Percentiles rank a stretch among this genome's conserved stretches.
These are phyloP conservation scores for Takifugu bimaculatus DNA, from an alignment of 2,113 vertebrate genomes.

Conservation along the genomic window DNA sequence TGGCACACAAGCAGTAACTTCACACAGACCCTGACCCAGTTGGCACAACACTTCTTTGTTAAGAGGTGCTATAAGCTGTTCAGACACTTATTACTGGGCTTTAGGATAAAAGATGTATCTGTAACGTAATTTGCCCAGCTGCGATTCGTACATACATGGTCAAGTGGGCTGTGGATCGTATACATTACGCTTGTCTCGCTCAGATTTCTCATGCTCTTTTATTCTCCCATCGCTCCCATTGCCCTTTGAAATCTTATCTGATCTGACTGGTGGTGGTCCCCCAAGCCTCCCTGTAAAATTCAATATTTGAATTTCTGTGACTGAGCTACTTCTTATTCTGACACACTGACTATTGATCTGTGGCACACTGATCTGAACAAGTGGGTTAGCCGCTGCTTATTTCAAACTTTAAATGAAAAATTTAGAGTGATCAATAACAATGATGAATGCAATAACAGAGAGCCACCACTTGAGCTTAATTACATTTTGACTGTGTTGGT, in stretches of 20 bases:
- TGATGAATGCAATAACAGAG: slow-evolving; percentile 53
- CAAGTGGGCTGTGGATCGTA: too few relatives aligned
- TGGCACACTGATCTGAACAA: slow-evolving; percentile 64
- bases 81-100: neutral
- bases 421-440: slow-evolving; percentile 64
- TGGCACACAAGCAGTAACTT: slow-evolving; percentile 8
- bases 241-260: slow-evolving; percentile 33
- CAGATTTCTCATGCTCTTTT: slow-evolving; percentile 3
- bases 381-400: slow-evolving; percentile 60
- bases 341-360: slow-evolving; percentile 81
- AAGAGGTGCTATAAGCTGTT: slow-evolving; percentile 11
- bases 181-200: slow-evolving; percentile 4
- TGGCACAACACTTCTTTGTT: slow-evolving; percentile 3
- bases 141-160: too few relatives aligned
- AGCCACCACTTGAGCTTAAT: slow-evolving; percentile 59
- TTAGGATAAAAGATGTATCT: neutral
- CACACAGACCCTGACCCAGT: slow-evolving; percentile 27
- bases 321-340: slow-evolving; percentile 78
- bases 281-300: slow-evolving; percentile 33
- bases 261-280: slow-evolving; percentile 39
- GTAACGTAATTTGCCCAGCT: neutral
- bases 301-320: slow-evolving; percentile 71
- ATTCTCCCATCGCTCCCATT: slow-evolving; percentile 25
- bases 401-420: slow-evolving; percentile 72
- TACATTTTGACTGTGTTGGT: slow-evolving; percentile 23